These are phyloP conservation scores for Myopa testacea DNA, from an alignment of 2,888 invertebrate genomes.

Conservation along the genomic window DNA sequence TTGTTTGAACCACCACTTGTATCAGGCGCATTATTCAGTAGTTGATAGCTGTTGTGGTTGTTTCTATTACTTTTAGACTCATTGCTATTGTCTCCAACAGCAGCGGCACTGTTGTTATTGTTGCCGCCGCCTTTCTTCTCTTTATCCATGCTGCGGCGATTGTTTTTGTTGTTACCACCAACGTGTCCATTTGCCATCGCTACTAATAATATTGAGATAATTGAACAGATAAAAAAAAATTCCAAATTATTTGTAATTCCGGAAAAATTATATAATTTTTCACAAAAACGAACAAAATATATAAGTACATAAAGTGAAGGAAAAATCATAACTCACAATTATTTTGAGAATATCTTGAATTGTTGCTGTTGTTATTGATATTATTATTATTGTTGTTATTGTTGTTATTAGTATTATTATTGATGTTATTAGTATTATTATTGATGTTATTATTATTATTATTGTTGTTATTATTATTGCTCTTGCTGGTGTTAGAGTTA, in stretches of 20 bases:
- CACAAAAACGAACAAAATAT: no score
- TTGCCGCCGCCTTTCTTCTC: conserved; percentile 56
- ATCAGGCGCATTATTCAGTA: conserved; percentile 45
- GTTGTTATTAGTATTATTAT: conserved; percentile 32
- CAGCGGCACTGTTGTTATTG: conserved; percentile 44
- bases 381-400: conserved; percentile 29
- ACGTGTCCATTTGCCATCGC: conserved; percentile 61
- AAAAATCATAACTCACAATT: conserved; percentile 32
- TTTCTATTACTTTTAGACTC: conserved; percentile 46
- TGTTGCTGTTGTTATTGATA: conserved; percentile 30
- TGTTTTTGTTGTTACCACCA: conserved; percentile 57
- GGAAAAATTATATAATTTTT: no score
- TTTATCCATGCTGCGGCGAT: conserved; percentile 67
- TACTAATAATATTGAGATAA: conserved; percentile 43
- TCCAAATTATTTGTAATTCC: no score
- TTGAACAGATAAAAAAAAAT: not conserved
- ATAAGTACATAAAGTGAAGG: not conserved
- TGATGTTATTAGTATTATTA: conserved; percentile 33
- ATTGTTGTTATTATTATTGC: conserved; percentile 31
- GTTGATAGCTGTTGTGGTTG: conserved; percentile 52
- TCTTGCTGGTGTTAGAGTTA: conserved; percentile 16
- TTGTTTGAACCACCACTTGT: conserved; percentile 39
- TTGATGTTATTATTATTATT: conserved; percentile 26
- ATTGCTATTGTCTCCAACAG: conserved; percentile 43
- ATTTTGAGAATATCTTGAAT: conserved; percentile 40